Percentiles rank a stretch among this genome's conserved stretches.
These are phyloP conservation scores for Dusona sp. DNA, from an alignment of 2,888 invertebrate species.

Conservation along the genomic window DNA sequence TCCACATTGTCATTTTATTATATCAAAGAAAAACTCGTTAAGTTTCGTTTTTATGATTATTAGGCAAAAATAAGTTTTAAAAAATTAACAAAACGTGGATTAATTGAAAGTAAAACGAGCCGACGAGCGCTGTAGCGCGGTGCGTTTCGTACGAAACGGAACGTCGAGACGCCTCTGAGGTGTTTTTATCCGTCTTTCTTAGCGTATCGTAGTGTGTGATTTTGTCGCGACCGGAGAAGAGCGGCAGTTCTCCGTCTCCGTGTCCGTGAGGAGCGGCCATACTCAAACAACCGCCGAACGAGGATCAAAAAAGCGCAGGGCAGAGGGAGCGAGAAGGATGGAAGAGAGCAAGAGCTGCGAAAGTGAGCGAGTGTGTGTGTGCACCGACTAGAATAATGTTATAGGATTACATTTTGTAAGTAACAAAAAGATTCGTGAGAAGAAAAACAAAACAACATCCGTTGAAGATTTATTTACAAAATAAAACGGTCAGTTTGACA, in stretches of 20 bases:
- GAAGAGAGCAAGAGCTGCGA: constrained; percentile 45
- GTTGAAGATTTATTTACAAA: constrained; percentile 8
- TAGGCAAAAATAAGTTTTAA: neutral
- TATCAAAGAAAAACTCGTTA: constrained; percentile 20
- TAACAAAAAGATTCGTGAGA: constrained; percentile 33
- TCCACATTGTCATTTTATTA: constrained; percentile 8
- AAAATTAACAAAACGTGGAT: neutral
- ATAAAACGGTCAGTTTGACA: constrained; percentile 45
- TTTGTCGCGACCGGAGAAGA: constrained; percentile 11
- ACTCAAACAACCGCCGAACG: constrained; percentile 82
- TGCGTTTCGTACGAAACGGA: constrained; percentile 6
- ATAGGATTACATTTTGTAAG: constrained; percentile 41
- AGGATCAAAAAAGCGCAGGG: constrained; percentile 67
- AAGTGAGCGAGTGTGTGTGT: constrained; percentile 41
- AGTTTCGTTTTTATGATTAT: neutral
- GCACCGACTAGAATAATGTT: constrained; percentile 45
- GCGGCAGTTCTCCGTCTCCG: constrained; percentile 30
- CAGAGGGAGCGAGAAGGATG: constrained; percentile 31
- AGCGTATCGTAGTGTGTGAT: constrained; percentile 22
- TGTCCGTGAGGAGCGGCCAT: constrained; percentile 75
- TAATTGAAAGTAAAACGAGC: neutral
- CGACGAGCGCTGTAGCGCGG: neutral
- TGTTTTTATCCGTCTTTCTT: constrained; percentile 18
- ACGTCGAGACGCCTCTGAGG: constrained; percentile 47
- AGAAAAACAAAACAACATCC: constrained; percentile 30